Conservation (phyloP, 2,797 vertebrate genomes). For the Pangasius sanitwongsei region DNA sequence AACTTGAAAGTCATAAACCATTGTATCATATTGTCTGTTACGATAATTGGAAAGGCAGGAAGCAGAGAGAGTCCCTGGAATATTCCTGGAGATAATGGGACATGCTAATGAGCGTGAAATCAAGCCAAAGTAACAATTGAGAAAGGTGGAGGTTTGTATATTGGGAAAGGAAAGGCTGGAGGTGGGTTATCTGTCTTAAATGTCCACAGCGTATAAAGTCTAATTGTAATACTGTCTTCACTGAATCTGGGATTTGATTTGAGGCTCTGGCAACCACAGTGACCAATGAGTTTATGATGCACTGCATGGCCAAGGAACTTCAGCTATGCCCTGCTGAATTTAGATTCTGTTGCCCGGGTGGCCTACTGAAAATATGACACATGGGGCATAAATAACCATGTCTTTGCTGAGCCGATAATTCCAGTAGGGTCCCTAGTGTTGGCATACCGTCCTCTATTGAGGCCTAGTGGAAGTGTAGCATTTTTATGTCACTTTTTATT, state of each 20-base stretch:
- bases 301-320: slow-evolving; percentile 62
- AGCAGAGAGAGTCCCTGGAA: slow-evolving; percentile 76
- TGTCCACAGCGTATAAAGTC: neutral
- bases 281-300: slow-evolving; percentile 57
- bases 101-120: slow-evolving; percentile 81
- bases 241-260: slow-evolving; percentile 68
- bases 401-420: slow-evolving; percentile 45
- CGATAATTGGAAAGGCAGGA: slow-evolving; percentile 78
- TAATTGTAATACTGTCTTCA: slow-evolving; percentile 60
- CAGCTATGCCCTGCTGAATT: slow-evolving; percentile 65
- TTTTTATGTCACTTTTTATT: neutral
- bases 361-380: slow-evolving; percentile 59
- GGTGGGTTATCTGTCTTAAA: slow-evolving; percentile 37
- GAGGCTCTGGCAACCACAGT: slow-evolving; percentile 60
- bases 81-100: slow-evolving; percentile 78
- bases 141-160: slow-evolving; percentile 57
- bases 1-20: slow-evolving; percentile 79
- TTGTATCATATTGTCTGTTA: slow-evolving; percentile 77
- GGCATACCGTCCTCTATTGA: slow-evolving; percentile 19
- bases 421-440: slow-evolving; percentile 34
- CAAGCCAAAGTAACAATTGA: slow-evolving; percentile 74
- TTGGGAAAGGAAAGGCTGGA: slow-evolving; percentile 20
- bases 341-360: slow-evolving; percentile 58
- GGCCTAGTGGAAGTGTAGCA: slow-evolving; percentile 20
- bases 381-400: slow-evolving; percentile 61